These are phyloP conservation scores for Meloe dianella DNA, from an alignment of 2,888 invertebrate genomes.

Conservation along the genomic window DNA sequence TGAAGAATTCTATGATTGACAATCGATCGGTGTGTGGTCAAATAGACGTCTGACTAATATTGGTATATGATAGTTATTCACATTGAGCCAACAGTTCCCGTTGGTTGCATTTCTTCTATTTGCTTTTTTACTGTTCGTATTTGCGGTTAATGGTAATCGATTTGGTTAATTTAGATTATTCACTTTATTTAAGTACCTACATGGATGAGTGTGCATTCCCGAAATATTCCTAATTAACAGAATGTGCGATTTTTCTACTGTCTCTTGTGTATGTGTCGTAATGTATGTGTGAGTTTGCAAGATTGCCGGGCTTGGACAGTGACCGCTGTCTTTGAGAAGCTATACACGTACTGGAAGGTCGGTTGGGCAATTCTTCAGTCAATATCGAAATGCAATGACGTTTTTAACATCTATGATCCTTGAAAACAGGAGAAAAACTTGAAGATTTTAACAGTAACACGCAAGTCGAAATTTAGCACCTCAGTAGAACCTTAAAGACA, in stretches of 20 bases:
- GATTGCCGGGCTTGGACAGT: conserved; percentile 43
- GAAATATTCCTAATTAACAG: neutral
- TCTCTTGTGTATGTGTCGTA: conserved; percentile 40
- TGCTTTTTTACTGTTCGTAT: conserved; percentile 39
- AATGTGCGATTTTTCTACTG: neutral
- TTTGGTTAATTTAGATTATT: conserved; percentile 54
- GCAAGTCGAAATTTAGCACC: too few relatives aligned
- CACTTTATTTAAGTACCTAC: conserved; percentile 37
- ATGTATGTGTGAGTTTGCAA: conserved; percentile 55
- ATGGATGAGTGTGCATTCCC: neutral
- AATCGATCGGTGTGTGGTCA: conserved; percentile 51
- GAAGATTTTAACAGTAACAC: neutral
- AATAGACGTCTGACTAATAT: conserved; percentile 40
- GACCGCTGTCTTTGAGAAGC: conserved; percentile 45
- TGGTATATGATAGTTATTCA: conserved; percentile 45
- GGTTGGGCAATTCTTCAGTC: conserved; percentile 46
- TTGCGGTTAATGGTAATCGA: conserved; percentile 54
- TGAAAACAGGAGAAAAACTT: neutral
- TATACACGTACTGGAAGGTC: conserved; percentile 51
- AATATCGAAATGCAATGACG: conserved; percentile 36
- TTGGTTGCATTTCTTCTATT: conserved; percentile 48
- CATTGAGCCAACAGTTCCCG: conserved; percentile 48
- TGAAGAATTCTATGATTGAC: conserved; percentile 49
- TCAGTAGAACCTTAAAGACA: too few relatives aligned
- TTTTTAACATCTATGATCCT: neutral